Percentiles rank a stretch among this genome's conserved stretches.
phyloP scores from a whole-genome alignment of 2,888 invertebrate genomes.

The Sepiola atlantica region DNA sequence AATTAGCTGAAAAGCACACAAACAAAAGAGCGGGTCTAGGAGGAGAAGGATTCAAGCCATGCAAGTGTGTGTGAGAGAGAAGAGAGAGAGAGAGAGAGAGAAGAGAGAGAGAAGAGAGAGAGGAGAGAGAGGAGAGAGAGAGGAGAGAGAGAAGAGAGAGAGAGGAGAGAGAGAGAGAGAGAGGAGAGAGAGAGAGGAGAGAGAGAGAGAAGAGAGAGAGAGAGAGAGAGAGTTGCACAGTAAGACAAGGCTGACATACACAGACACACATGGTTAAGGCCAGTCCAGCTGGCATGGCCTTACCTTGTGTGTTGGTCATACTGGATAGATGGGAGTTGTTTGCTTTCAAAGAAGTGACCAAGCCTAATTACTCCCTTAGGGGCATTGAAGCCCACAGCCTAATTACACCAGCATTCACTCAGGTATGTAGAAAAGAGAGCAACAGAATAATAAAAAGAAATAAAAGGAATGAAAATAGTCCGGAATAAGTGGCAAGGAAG shows the following conservation, averaged over 20 bases:
- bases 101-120: neutral
- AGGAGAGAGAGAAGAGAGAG: neutral
- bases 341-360: neutral
- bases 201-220: neutral
- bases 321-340: neutral
- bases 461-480: neutral
- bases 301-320: neutral
- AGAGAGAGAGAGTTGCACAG: neutral
- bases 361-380: slow-evolving; percentile 32
- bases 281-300: neutral
- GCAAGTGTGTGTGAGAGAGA: no score
- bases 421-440: neutral
- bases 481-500: neutral
- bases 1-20: slow-evolving; percentile 6
- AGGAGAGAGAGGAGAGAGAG: neutral
- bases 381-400: slow-evolving; percentile 32
- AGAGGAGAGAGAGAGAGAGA: neutral
- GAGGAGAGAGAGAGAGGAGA: neutral
- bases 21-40: neutral
- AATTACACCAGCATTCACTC: neutral
- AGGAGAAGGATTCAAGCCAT: neutral
- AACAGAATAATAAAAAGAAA: neutral
- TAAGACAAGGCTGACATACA: neutral
- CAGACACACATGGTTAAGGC: slow-evolving; percentile 32
- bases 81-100: neutral